Evolutionary conservation across 2,888 invertebrate species (phyloP).

Genomic region (Acrocyrtus sp.): DNA sequence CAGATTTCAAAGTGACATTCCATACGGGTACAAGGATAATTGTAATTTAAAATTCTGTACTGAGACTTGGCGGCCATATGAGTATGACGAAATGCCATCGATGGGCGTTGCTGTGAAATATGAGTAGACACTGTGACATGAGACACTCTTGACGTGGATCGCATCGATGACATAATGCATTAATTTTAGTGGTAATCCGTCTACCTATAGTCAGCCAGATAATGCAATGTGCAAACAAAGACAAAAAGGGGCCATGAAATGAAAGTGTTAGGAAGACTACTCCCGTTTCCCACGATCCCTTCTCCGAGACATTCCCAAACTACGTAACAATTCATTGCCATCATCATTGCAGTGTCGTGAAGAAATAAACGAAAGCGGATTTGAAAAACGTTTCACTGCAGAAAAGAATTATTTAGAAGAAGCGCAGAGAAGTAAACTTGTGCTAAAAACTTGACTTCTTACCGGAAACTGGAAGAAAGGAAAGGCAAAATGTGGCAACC

Average conservation of each 20-base stretch:
- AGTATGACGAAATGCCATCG: slow-evolving; percentile 21
- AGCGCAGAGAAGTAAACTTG: not conserved
- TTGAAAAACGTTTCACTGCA: too few species aligned
- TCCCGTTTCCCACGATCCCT: slow-evolving; percentile 62
- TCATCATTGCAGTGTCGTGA: too few species aligned
- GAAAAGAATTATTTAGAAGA: too few species aligned
- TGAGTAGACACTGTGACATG: not conserved
- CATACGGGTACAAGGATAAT: too few species aligned
- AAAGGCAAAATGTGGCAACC: slow-evolving; percentile 62
- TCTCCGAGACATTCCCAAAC: too few species aligned
- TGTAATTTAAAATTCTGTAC: too few species aligned
- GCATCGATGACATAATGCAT: slow-evolving; percentile 42
- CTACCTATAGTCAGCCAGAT: too few species aligned
- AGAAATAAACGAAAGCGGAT: too few species aligned
- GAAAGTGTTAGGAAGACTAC: slow-evolving; percentile 45
- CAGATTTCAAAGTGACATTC: too few species aligned
- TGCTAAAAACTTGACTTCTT: slow-evolving; percentile 23
- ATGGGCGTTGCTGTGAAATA: slow-evolving; percentile 44
- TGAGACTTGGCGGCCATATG: too few species aligned
- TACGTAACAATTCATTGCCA: too few species aligned
- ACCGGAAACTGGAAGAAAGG: slow-evolving; percentile 61
- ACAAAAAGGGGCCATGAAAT: not conserved
- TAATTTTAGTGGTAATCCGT: slow-evolving; percentile 25
- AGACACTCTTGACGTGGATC: slow-evolving; percentile 40
- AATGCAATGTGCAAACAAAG: too few species aligned